Evolutionary conservation across 2,797 vertebrate species (phyloP).

Genomic region (Chloroceryle inda): DNA sequence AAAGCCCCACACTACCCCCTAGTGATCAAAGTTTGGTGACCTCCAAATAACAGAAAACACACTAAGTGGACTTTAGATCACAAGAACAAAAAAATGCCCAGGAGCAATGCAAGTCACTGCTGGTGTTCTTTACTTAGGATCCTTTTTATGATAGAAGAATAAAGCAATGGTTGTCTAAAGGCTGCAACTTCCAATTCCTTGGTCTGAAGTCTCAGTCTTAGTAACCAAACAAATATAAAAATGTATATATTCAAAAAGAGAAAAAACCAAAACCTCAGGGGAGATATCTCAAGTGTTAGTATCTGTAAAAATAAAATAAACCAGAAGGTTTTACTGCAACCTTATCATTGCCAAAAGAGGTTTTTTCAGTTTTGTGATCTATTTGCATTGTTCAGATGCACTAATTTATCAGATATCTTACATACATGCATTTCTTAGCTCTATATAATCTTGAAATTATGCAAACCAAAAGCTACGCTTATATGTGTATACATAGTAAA

Average conservation of each 20-base stretch:
- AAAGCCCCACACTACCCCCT: slow-evolving; percentile 81
- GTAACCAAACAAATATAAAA: slow-evolving; percentile 81
- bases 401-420: background rate
- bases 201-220: slow-evolving; percentile 78
- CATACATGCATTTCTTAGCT: background rate
- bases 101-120: slow-evolving; percentile 84
- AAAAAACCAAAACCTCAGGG: slow-evolving; percentile 56
- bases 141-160: slow-evolving; percentile 84
- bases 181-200: slow-evolving; percentile 81
- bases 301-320: slow-evolving; percentile 72
- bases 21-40: slow-evolving; percentile 88
- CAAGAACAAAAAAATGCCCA: slow-evolving; percentile 87
- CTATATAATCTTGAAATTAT: slow-evolving; percentile 23
- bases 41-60: slow-evolving; percentile 86
- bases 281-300: slow-evolving; percentile 56
- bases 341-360: slow-evolving; percentile 5
- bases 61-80: slow-evolving; percentile 87
- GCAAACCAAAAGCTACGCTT: background rate
- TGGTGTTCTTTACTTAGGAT: slow-evolving; percentile 85
- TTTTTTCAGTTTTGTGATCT: background rate
- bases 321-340: slow-evolving; percentile 4
- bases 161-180: slow-evolving; percentile 80
- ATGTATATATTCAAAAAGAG: slow-evolving; percentile 72
- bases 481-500: background rate
- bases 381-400: background rate